Percentiles rank a stretch among this genome's conserved stretches.
Conservation (phyloP, 1,140 invertebrate genomes). For the Hetaerina americana region DNA sequence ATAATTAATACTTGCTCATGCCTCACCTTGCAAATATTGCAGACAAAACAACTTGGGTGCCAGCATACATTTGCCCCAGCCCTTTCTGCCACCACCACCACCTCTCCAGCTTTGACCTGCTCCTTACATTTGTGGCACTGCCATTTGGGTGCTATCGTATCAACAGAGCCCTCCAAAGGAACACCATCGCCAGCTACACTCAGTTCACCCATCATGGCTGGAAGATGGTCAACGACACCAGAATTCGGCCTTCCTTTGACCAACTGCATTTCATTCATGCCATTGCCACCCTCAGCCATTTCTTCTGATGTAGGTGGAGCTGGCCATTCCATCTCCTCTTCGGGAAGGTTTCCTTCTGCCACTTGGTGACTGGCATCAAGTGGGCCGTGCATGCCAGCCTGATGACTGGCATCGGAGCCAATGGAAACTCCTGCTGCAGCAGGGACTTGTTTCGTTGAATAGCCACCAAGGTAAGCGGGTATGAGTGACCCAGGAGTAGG, state of each 20-base stretch:
- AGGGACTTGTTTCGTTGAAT: too few relatives aligned
- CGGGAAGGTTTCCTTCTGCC: too few relatives aligned
- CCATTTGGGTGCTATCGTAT: background rate
- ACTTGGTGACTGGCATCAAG: too few relatives aligned
- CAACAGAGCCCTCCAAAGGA: too few relatives aligned
- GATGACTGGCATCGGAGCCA: too few relatives aligned
- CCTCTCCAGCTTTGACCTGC: constrained; percentile 52
- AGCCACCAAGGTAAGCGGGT: background rate
- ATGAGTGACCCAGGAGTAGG: background rate
- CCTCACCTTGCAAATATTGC: constrained; percentile 54
- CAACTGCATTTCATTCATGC: background rate
- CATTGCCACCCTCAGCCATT: background rate
- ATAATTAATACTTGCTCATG: background rate
- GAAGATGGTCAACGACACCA: background rate
- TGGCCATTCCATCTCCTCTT: background rate
- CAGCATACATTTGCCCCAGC: constrained; percentile 58
- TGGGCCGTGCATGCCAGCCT: too few relatives aligned
- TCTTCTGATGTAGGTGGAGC: background rate
- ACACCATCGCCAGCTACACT: background rate
- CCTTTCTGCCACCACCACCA: constrained; percentile 71
- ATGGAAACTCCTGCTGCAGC: too few relatives aligned
- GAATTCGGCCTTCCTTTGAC: background rate
- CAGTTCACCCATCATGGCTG: background rate
- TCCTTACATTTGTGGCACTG: constrained; percentile 36
- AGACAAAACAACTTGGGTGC: constrained; percentile 82